These are phyloP conservation scores for Prunella fulvescens DNA, from an alignment of 2,113 vertebrate genomes.

Conservation along the genomic window DNA sequence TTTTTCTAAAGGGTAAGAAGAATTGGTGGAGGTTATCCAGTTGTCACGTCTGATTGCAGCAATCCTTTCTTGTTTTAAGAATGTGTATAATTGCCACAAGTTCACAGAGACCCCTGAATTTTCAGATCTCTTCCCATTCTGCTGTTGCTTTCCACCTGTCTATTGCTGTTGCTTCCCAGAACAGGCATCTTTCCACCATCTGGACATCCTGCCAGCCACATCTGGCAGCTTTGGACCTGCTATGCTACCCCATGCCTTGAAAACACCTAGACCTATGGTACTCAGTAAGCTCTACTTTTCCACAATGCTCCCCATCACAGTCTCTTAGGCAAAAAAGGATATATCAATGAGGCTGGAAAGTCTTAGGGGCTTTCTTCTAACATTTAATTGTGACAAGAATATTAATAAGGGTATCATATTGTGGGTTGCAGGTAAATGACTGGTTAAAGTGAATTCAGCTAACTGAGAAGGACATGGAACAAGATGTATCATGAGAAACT, in stretches of 20 bases:
- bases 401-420: background rate
- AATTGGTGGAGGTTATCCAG: background rate
- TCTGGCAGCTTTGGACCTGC: background rate
- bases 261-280: background rate
- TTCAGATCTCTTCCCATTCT: background rate
- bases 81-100: background rate
- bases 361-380: background rate
- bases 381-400: background rate
- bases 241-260: background rate
- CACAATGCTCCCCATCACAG: background rate
- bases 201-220: background rate
- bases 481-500: background rate
- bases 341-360: background rate
- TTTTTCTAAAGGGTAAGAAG: background rate
- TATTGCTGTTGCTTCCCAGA: background rate
- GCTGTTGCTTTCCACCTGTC: background rate
- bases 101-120: background rate
- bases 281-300: background rate
- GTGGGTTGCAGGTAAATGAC: background rate
- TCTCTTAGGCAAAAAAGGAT: background rate
- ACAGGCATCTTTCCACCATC: background rate
- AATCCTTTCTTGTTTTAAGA: background rate
- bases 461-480: background rate
- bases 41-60: background rate
- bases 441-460: background rate